A percentile compares a stretch with the other conserved stretches of the same genome.
Evolutionary conservation across 1,140 invertebrate species (phyloP).

Genomic region (Notospermus geniculatus): DNA sequence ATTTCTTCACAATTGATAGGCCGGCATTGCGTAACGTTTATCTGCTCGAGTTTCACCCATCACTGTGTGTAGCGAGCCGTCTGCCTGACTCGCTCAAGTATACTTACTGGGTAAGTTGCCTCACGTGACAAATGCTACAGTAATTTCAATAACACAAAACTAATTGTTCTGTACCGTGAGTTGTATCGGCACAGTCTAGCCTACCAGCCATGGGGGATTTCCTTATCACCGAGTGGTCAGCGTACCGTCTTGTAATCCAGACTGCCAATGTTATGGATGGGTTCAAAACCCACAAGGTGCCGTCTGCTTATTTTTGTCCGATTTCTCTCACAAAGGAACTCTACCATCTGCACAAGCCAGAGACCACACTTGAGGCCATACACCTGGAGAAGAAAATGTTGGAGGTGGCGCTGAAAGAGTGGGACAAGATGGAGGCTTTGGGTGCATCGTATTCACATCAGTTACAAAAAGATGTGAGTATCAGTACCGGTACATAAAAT

Average conservation of each 20-base stretch:
- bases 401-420: slow-evolving; percentile 41
- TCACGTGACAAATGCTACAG: not conserved
- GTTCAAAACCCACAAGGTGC: no score
- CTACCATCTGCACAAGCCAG: slow-evolving; percentile 40
- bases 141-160: not conserved
- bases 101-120: slow-evolving; percentile 29
- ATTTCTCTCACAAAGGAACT: slow-evolving; percentile 36
- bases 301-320: no score
- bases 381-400: slow-evolving; percentile 49
- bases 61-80: slow-evolving; percentile 45
- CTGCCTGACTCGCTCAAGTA: slow-evolving; percentile 47
- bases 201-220: no score
- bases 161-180: no score
- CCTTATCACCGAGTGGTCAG: no score
- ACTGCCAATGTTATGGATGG: no score
- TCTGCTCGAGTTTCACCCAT: slow-evolving; percentile 55
- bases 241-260: no score
- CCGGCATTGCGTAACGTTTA: slow-evolving; percentile 51
- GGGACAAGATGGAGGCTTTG: slow-evolving; percentile 39
- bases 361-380: slow-evolving; percentile 36
- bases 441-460: slow-evolving; percentile 43
- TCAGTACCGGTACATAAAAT: not conserved
- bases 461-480: slow-evolving; percentile 46
- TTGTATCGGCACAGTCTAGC: no score
- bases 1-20: slow-evolving; percentile 22